These are phyloP conservation scores for Myiopsitta monachus DNA, from an alignment of 2,113 vertebrate species.

Conservation along the genomic window DNA sequence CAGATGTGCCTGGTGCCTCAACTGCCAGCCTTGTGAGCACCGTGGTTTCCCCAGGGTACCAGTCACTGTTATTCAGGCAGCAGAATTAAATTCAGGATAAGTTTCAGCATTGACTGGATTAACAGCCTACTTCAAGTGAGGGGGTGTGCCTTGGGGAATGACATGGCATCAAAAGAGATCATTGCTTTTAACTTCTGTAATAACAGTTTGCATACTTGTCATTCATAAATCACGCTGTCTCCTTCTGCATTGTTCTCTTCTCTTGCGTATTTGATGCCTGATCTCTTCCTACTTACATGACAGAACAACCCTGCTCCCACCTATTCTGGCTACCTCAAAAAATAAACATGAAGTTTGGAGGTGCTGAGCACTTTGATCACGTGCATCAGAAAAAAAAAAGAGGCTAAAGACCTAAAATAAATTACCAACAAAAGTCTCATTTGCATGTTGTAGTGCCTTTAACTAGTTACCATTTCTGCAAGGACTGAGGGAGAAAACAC, in stretches of 20 bases:
- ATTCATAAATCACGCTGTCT: slow-evolving; percentile 15
- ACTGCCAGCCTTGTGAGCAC: neutral
- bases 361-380: neutral
- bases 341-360: neutral
- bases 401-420: neutral
- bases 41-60: neutral
- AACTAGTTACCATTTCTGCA: neutral
- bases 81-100: neutral
- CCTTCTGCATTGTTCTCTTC: neutral
- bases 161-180: neutral
- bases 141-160: neutral
- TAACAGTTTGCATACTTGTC: slow-evolving; percentile 45
- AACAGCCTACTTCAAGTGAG: neutral
- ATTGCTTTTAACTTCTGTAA: neutral
- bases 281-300: neutral
- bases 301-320: neutral
- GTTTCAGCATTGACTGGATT: neutral
- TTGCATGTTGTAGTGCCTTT: neutral
- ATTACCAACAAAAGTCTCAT: neutral
- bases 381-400: neutral
- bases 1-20: neutral
- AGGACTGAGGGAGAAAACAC: neutral
- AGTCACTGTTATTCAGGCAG: neutral
- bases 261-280: neutral
- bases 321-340: neutral